phyloP scores from a whole-genome alignment of 2,797 vertebrate genomes.

The Phalanger gymnotis region DNA sequence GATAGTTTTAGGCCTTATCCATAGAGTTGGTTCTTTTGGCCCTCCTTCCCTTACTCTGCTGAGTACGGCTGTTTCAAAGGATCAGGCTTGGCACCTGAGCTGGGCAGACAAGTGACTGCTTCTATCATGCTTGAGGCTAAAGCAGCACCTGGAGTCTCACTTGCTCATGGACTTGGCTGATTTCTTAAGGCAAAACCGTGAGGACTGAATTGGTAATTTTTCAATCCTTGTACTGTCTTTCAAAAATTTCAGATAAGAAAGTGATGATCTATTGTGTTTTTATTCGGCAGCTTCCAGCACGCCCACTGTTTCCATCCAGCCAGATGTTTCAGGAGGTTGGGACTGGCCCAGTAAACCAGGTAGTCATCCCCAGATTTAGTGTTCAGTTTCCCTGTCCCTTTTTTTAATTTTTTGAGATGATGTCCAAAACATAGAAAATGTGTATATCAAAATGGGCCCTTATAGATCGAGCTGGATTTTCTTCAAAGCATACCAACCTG shows the following conservation, averaged over 20 bases:
- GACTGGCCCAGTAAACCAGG: constrained; percentile 93
- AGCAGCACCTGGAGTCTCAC: neutral
- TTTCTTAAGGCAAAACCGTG: neutral
- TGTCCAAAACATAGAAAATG: neutral
- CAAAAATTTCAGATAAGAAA: neutral
- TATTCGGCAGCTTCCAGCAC: constrained; percentile 87
- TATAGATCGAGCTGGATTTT: neutral
- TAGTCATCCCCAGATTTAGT: constrained; percentile 57
- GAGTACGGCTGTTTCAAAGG: neutral
- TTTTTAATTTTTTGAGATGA: neutral
- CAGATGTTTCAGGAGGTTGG: constrained; percentile 93
- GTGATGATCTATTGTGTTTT: neutral
- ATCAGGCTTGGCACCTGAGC: neutral
- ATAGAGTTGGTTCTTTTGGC: neutral
- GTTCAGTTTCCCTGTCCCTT: neutral
- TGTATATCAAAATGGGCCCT: neutral
- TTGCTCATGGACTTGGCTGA: neutral
- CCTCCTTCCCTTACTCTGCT: neutral
- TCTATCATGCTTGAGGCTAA: constrained; percentile 1
- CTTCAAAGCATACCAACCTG: neutral
- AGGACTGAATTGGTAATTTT: neutral
- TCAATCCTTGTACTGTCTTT: neutral
- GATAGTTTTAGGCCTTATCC: neutral
- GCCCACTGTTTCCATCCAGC: constrained; percentile 94
- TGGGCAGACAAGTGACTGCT: neutral